These are phyloP conservation scores for Leptatherina wallacei DNA, from an alignment of 2,797 vertebrate species.

Conservation along the genomic window DNA sequence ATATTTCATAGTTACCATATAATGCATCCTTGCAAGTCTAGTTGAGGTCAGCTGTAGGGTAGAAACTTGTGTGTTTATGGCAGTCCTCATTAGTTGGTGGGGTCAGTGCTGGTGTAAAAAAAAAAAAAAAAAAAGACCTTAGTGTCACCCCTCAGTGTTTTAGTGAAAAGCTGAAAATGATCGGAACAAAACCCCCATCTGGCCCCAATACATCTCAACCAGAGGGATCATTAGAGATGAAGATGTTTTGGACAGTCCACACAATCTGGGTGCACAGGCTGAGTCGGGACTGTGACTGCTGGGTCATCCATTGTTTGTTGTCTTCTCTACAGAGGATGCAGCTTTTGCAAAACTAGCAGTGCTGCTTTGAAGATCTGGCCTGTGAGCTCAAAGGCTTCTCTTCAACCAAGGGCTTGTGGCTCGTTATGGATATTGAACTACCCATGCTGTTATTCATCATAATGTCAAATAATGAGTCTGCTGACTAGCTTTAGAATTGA, in stretches of 20 bases:
- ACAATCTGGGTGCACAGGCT: slow-evolving; percentile 12
- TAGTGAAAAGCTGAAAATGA: neutral
- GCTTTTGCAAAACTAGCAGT: slow-evolving; percentile 34
- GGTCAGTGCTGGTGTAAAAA: neutral
- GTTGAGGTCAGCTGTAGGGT: neutral
- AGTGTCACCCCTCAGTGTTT: neutral
- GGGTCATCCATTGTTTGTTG: slow-evolving; percentile 55
- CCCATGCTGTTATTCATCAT: slow-evolving; percentile 31
- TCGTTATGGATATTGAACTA: slow-evolving; percentile 35
- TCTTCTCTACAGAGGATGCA: slow-evolving; percentile 25
- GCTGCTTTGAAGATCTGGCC: slow-evolving; percentile 58
- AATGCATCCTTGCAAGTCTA: neutral
- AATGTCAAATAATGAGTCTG: slow-evolving; percentile 46
- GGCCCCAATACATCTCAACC: neutral
- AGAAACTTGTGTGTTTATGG: neutral
- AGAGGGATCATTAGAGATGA: slow-evolving; percentile 22
- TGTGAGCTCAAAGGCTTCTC: slow-evolving; percentile 35
- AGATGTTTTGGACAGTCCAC: slow-evolving; percentile 37
- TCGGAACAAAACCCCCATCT: neutral
- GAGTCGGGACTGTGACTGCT: slow-evolving; percentile 43
- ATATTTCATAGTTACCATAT: neutral
- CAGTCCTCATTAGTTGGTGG: neutral
- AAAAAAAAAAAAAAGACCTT: neutral
- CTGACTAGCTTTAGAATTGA: slow-evolving; percentile 30
- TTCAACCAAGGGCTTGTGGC: slow-evolving; percentile 43